A percentile compares a stretch with the other conserved stretches of the same genome.
Conservation (phyloP, 2,797 vertebrate species). For the Myotis planiceps region DNA sequence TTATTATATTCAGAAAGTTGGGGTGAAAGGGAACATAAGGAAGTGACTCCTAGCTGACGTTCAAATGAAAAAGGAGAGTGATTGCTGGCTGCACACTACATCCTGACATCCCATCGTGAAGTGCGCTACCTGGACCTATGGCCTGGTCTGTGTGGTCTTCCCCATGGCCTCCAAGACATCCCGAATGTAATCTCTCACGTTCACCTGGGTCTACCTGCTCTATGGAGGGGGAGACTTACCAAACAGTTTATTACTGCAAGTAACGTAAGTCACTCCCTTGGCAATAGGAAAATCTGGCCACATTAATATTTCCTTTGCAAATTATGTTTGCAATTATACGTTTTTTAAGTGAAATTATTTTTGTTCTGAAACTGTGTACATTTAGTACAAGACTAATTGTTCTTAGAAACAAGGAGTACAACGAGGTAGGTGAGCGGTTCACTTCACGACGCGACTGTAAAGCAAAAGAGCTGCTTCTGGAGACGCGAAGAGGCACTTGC, state of each 20-base stretch:
- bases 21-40: neutral
- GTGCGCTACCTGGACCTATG: neutral
- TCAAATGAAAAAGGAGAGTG: neutral
- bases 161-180: fast-evolving
- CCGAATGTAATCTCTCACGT: neutral
- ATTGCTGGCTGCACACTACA: neutral
- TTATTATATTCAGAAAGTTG: neutral
- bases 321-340: neutral
- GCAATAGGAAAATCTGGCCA: neutral
- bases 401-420: neutral
- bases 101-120: no score
- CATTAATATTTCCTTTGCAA: neutral
- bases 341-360: neutral
- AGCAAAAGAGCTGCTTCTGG: neutral
- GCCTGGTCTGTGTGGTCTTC: neutral
- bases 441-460: neutral
- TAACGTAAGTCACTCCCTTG: neutral
- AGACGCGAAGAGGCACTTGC: neutral
- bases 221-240: neutral
- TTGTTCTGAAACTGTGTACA: neutral
- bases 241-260: neutral
- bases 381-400: neutral
- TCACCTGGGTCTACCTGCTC: neutral
- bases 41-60: neutral
- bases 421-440: neutral